Percentiles rank a stretch among this genome's conserved stretches.
Evolutionary conservation across 2,888 invertebrate species (phyloP).

Genomic region (Aphidoletes aphidimyza): DNA sequence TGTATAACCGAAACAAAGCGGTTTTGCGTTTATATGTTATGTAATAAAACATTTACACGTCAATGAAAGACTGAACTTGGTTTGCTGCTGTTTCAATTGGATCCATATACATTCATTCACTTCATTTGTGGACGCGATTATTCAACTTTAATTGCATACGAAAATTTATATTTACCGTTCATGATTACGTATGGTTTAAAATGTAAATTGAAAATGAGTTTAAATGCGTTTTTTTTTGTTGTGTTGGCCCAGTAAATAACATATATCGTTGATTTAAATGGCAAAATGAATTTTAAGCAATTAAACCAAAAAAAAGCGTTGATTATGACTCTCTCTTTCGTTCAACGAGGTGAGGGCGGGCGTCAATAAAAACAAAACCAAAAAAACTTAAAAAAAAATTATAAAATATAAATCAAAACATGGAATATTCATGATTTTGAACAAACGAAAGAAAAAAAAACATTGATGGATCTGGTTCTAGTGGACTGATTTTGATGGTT

Average conservation of each 20-base stretch:
- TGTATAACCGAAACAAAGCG: too few species aligned
- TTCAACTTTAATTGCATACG: constrained; percentile 4
- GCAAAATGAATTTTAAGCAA: not conserved
- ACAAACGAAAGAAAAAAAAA: not conserved
- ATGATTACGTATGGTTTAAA: constrained; percentile 33
- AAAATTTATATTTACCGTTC: not conserved
- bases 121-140: not conserved
- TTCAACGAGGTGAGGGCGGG: too few species aligned
- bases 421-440: not conserved
- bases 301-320: not conserved
- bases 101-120: too few species aligned
- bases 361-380: not conserved
- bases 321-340: not conserved
- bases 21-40: too few species aligned
- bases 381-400: not conserved
- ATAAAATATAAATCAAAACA: constrained; percentile 54
- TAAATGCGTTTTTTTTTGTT: too few species aligned
- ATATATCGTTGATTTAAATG: not conserved
- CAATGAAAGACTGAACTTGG: too few species aligned
- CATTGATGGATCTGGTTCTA: not conserved
- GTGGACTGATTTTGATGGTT: not conserved
- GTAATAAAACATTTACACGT: too few species aligned
- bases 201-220: not conserved
- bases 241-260: not conserved
- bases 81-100: too few species aligned